phyloP scores from a whole-genome alignment of 2,888 invertebrate species.

The Chalcosyrphus nemorum region DNA sequence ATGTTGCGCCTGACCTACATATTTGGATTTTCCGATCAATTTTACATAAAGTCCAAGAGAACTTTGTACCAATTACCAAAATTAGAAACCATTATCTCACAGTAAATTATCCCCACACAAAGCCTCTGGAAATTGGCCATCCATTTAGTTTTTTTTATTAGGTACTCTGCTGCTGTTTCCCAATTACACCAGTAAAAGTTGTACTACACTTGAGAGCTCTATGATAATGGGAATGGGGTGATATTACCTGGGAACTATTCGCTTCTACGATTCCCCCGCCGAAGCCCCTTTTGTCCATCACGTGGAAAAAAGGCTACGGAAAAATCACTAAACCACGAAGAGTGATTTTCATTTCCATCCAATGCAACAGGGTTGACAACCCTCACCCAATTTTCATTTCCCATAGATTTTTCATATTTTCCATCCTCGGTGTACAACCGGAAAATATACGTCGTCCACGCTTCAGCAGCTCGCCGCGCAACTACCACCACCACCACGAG shows the following conservation, averaged over 20 bases:
- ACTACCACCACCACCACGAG: constrained; percentile 36
- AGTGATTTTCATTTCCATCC: constrained; percentile 66
- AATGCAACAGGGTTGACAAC: constrained; percentile 69
- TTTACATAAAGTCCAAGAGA: too few relatives aligned
- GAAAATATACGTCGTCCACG: constrained; percentile 69
- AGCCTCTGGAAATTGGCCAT: constrained; percentile 22
- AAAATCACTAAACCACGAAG: constrained; percentile 72
- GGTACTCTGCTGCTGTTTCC: neutral
- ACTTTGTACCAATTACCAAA: too few relatives aligned
- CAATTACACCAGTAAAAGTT: too few relatives aligned
- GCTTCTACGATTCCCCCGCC: constrained; percentile 22
- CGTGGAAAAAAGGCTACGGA: constrained; percentile 50
- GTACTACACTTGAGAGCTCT: constrained; percentile 2
- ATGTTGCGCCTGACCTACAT: too few relatives aligned
- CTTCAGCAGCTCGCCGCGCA: constrained; percentile 54
- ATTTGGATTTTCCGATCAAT: too few relatives aligned
- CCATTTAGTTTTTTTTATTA: constrained; percentile 20
- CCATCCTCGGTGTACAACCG: constrained; percentile 50
- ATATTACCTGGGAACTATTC: constrained; percentile 25
- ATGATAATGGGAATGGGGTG: constrained; percentile 48
- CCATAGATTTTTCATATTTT: constrained; percentile 64
- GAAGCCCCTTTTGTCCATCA: constrained; percentile 22
- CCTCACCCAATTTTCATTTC: constrained; percentile 70
- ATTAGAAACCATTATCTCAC: neutral
- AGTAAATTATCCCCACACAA: neutral